Evolutionary conservation across 1,140 invertebrate genomes (phyloP), one percentile per base, ranked within the genome.

Genomic region (Diploscapter pachys): DNA sequence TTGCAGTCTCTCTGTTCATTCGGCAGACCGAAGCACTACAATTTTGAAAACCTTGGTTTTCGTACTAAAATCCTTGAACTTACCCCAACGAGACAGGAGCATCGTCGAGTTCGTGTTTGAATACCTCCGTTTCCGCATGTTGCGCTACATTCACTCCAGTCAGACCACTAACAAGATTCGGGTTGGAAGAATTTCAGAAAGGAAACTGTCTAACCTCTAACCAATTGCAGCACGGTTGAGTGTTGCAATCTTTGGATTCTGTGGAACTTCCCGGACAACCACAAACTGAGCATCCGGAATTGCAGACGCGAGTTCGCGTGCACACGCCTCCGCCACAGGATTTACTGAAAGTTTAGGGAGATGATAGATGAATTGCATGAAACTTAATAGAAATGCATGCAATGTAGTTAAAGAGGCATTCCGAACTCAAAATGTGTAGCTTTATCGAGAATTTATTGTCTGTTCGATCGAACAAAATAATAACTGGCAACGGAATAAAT

Each of bases 281-380:
- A 66, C 76, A 78, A 57, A 68, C 56, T 6, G 71, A 75, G 72
- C 76, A 78, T 66, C 65, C 72, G 59, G 68, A 64, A 57, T 71
- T 75, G 76, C 86, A 86, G n/a, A 77, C 68, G 63, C 81, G 79
- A 68, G 81, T 82, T 55, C 84, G 67, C 4, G 82, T 82, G 61
- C 82, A 78, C 80, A 81, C 82, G 3, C 86, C 86, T 5, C 81
- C 82, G 5, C 86, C 86, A 73, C 86, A 86, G 31, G 83, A 61
- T 56, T 56, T 59, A 70, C 68, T 70, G 68, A 56, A 70, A 70
- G 51, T 49, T 9, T 31, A 31, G 31, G 31, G 11, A 70, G 3
- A 9, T 49, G 62, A 48, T 6, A 63, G 5, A 49, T 49, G 6
- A 5, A 59, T 70, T 49, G 63, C 50, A 13, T 67, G 31, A 31